Base-by-base conservation (phyloP, 2,797 vertebrate genomes). In the Lindbergichthys nudifrons region DNA sequence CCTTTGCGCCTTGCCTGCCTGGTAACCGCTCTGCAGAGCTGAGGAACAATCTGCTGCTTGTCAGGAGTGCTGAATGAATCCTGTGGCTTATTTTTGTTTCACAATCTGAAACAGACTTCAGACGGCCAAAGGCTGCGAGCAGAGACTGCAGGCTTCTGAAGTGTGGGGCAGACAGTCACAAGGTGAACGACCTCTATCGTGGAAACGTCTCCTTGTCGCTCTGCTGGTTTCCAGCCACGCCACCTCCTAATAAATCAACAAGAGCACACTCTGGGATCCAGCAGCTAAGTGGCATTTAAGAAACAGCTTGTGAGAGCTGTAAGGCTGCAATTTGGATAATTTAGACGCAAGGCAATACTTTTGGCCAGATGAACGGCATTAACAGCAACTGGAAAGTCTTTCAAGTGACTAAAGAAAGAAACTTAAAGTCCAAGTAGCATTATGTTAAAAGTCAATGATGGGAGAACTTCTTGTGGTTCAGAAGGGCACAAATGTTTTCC, bases 251-350 rank as follows among this genome's bases (percentile, higher is more conserved):
- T 93, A 92, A 94, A 94, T 93, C 83, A 88, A 88, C 87, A 90
- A 58, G 82, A 87, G 84, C 81, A 69, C 80, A 86, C 80, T 89
- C 88, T 75, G 81, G 75, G 71, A 89, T 92, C 87, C 87, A 78
- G 87, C 79, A 90, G 92, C 89, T 91, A 90, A 92, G 88, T 93
- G 90, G 89, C 91, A 94, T 94, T 95, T 93, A 93, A 90, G 88
- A 89, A 92, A 90, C 89, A 91, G 91, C 88, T 90, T 91, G 88
- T 87, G 76, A 87, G 86, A 89, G 84, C 72, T 88, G 81, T 86
- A 88, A 88, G 86, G 74, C 85, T 85, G 86, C 81, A 87, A 91
- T 92, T 93, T 92, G 70, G 87, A 88, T 81, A 82, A 88, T 92
- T 94, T 90, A 89, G 91, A 91, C 61, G 30, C 90, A 71, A 80